Base-by-base conservation (phyloP, 2,888 invertebrate species). In the Rotaria socialis region DNA sequence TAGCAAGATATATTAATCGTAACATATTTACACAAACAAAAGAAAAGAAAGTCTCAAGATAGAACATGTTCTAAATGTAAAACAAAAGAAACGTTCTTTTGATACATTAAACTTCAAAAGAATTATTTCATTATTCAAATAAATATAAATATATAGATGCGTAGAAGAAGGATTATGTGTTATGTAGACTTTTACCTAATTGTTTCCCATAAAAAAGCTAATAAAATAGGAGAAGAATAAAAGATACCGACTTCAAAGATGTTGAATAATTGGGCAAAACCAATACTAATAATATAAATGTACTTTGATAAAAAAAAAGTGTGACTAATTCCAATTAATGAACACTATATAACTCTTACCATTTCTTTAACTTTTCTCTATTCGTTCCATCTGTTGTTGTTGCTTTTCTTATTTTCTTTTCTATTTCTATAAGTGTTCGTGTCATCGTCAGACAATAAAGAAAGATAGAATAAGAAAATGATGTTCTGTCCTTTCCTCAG, bases 381-480 rank as follows among this genome's bases (percentile, higher is more conserved):
- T 35, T 67, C 67, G 5, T 41, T 67, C 67, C 35, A 67, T 67
- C 67, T 67, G 16, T 67, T 67, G 67, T 67, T 67, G 27, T 60
- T 60, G 10, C 27, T 60, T 60, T 60, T 56, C 8, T 60, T 8
- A 0, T 35, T 35, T 27, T 67, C 35, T 67, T 67, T 67, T 41
- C 19, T 16, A 19, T 67, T 67, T 41, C 67, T 67, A 67, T 35
- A 67, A 67, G 67, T 35, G 35, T 41, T 41, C 67, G 16, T 67
- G 67, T 67, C 67, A 67, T 27, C 35, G 67, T 35, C 67, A 67
- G 67, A 67, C 67, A 35, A 67, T 67, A 67, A 35, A 35, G 6
- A 35, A 67, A 67, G 67, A 67, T 67, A 67, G 67, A 67, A 67
- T 67, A 27, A 35, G 24, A 67, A 56, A 67, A 67, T 35, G 67